Evolutionary conservation across 1,140 invertebrate species (phyloP).

Genomic region (Contarinia nasturtii): DNA sequence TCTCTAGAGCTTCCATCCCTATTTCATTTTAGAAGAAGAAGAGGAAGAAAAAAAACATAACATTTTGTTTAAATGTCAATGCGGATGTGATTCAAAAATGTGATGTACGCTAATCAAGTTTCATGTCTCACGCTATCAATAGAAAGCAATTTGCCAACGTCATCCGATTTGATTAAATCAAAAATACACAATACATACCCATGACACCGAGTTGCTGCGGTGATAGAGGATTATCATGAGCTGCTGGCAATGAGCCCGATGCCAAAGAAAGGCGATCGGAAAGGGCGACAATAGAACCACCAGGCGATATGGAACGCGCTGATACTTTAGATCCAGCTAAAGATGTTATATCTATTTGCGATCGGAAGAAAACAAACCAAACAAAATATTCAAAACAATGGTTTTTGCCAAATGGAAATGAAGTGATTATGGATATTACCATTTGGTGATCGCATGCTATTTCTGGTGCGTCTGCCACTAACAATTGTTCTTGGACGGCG

Average conservation of each 20-base stretch:
- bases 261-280: slow-evolving; percentile 38
- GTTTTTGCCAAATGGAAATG: no score
- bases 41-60: slow-evolving; percentile 5
- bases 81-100: no score
- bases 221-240: slow-evolving; percentile 30
- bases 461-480: slow-evolving; percentile 30
- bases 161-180: background rate
- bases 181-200: slow-evolving; percentile 27
- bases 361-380: slow-evolving; percentile 4
- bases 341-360: slow-evolving; percentile 28
- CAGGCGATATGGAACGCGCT: slow-evolving; percentile 27
- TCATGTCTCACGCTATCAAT: background rate
- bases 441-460: slow-evolving; percentile 41
- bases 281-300: slow-evolving; percentile 27
- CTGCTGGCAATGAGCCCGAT: slow-evolving; percentile 31
- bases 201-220: slow-evolving; percentile 48
- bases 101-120: background rate
- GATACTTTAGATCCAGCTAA: slow-evolving; percentile 31
- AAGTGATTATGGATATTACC: no score
- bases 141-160: no score
- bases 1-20: slow-evolving; percentile 82
- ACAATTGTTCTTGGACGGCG: slow-evolving; percentile 25
- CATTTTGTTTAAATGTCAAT: no score
- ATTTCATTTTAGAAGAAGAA: slow-evolving; percentile 7
- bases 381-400: no score